Conservation (phyloP, 2,113 vertebrate species). For the Alligator mississippiensis region DNA sequence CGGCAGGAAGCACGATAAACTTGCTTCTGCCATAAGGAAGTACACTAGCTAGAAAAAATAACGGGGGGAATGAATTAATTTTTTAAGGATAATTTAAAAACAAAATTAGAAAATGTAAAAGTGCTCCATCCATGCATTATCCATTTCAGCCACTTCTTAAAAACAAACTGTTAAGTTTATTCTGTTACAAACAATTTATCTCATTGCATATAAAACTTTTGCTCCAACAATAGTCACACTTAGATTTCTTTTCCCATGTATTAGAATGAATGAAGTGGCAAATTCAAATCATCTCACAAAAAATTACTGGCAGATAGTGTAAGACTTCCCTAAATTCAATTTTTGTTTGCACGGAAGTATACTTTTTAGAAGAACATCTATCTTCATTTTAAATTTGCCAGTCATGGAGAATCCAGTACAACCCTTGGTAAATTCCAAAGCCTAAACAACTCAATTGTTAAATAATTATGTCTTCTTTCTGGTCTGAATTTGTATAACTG, state of each 20-base stretch:
- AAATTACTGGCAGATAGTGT: neutral
- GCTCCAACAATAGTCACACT: neutral
- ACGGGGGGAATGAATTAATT: no score
- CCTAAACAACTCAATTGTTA: neutral
- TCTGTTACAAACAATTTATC: neutral
- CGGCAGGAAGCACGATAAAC: neutral
- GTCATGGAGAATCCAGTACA: accelerated
- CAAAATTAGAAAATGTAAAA: neutral
- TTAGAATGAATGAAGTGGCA: neutral
- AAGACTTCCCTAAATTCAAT: neutral
- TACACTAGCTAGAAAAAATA: neutral
- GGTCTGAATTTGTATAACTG: neutral
- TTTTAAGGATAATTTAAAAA: neutral
- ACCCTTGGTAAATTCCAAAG: neutral
- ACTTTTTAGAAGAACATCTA: neutral
- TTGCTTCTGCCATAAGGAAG: neutral
- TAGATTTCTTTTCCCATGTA: neutral
- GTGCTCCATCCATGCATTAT: neutral
- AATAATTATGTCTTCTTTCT: neutral
- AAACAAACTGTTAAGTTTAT: neutral
- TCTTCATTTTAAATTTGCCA: neutral
- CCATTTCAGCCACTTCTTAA: neutral
- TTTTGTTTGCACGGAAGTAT: neutral
- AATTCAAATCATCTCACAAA: neutral
- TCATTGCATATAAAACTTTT: neutral